These are phyloP conservation scores for honey bee (Apis mellifera) DNA, from an alignment of 1,140 invertebrate species.

Conservation along the genomic window DNA sequence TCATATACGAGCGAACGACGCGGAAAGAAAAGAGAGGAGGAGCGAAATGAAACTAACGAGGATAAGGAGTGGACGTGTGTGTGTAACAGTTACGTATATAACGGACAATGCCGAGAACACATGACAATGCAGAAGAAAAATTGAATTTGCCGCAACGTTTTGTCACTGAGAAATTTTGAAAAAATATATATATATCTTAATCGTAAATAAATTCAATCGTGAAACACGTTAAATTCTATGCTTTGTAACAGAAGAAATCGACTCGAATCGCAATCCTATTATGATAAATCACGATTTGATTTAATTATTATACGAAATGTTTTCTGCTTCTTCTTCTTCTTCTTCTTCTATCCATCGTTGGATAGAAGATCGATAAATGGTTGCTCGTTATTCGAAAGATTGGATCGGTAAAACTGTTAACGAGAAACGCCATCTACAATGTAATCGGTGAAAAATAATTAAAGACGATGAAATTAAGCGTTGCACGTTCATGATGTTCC, in stretches of 20 bases:
- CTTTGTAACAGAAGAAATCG: too few species aligned
- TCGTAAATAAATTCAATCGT: too few species aligned
- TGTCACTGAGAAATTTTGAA: too few species aligned
- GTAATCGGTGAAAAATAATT: constrained; percentile 23
- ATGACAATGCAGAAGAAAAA: constrained; percentile 47
- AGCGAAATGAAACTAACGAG: constrained; percentile 56
- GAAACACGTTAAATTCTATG: too few species aligned
- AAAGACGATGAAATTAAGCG: constrained; percentile 26
- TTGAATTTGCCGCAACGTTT: constrained; percentile 21
- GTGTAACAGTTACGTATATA: neutral
- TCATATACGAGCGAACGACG: neutral
- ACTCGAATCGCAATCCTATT: too few species aligned
- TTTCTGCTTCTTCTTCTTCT: too few species aligned
- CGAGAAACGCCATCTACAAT: neutral
- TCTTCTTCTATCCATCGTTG: neutral
- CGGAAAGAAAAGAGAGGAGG: neutral
- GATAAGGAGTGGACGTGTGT: constrained; percentile 54
- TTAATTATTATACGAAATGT: neutral
- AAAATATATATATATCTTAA: too few species aligned
- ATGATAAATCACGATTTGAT: neutral
- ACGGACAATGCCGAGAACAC: constrained; percentile 5
- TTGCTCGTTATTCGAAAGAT: too few species aligned
- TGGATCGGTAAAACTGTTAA: constrained; percentile 4
- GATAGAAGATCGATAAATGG: neutral
- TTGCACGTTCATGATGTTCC: constrained; percentile 19